Base-by-base conservation (phyloP, 2,888 invertebrate species). In the Parnassius mnemosyne region DNA sequence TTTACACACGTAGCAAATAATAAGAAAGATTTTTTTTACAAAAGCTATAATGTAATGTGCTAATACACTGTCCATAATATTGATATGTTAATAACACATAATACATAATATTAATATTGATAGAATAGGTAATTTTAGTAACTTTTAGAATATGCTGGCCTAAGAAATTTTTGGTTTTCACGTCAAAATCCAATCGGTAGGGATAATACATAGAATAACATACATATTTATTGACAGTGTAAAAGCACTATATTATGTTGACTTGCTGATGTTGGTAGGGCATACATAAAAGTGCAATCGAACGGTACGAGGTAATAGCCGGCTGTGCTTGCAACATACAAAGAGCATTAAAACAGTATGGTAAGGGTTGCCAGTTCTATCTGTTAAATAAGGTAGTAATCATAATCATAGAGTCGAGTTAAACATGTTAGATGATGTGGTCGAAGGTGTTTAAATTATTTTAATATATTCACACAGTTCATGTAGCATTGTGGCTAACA, bases 221-320 rank as follows among this genome's bases (percentile, higher is more conserved):
- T 34, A 34, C 34, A 11, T 46, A 46, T 46, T 46, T 12, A 46
- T 46, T 46, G 46, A 46, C 46, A 46, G 46, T 46, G n/a, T 46
- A 12, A 12, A 3, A 46, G 46, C 12, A 46, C 7, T 12, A 12
- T 46, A 10, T 12, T 3, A 12, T 11, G 7, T 10, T 9, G n/a
- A n/a, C 12, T 12, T 2, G 46, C 46, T 46, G 46, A 46, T 46
- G 12, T 2, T n/a, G n/a, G 3, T 46, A 50, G 10, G 16, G 50
- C 50, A 16, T 50, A 50, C 13, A 50, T 50, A 10, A 50, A 50
- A 20, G 50, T 50, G 50, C 50, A 50, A 50, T 50, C 13, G n/a
- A n/a, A 47, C 47, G n/a, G 47, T 47, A 47, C 47, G 12, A 12
- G 13, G 13, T 7, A 1, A 20, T 3, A 13, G n/a, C 41, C 13